Conservation (phyloP, 2,888 invertebrate species). For the Drosophila leonis region DNA sequence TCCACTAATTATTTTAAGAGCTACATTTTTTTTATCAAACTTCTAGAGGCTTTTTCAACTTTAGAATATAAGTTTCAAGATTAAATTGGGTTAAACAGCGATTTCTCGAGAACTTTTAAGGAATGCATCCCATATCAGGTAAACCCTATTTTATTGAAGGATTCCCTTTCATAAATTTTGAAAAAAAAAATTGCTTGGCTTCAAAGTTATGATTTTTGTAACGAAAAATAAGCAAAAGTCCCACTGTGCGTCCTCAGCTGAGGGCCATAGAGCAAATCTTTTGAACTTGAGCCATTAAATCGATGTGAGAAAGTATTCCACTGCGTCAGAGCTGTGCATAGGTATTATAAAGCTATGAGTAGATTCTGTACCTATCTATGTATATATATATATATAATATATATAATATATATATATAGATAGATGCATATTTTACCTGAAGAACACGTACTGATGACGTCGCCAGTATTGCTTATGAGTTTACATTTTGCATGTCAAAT, state of each 20-base stretch:
- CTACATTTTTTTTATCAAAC: too few species aligned
- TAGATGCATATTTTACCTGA: slow-evolving; percentile 1
- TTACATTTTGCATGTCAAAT: slow-evolving; percentile 41
- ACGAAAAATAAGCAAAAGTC: not conserved
- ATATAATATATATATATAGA: not conserved
- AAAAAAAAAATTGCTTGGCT: not conserved
- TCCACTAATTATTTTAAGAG: too few species aligned
- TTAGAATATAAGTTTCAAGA: not conserved
- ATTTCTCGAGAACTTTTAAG: not conserved
- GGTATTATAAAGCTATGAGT: slow-evolving; percentile 8
- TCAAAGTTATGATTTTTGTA: not conserved
- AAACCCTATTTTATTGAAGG: not conserved
- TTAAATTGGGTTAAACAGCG: not conserved
- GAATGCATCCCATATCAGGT: not conserved
- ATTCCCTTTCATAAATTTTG: not conserved
- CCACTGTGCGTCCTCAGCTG: slow-evolving; percentile 17
- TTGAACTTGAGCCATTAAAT: slow-evolving; percentile 46
- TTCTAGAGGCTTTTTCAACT: not conserved
- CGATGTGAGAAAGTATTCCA: slow-evolving; percentile 40
- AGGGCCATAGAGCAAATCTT: slow-evolving; percentile 33
- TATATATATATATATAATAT: not conserved
- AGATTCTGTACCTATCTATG: not conserved
- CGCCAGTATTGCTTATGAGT: slow-evolving; percentile 30
- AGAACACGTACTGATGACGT: slow-evolving; percentile 74
- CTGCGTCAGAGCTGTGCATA: slow-evolving; percentile 47